Evolutionary conservation across 1,140 invertebrate genomes (phyloP).

Genomic region (Brevipalpus yothersi): DNA sequence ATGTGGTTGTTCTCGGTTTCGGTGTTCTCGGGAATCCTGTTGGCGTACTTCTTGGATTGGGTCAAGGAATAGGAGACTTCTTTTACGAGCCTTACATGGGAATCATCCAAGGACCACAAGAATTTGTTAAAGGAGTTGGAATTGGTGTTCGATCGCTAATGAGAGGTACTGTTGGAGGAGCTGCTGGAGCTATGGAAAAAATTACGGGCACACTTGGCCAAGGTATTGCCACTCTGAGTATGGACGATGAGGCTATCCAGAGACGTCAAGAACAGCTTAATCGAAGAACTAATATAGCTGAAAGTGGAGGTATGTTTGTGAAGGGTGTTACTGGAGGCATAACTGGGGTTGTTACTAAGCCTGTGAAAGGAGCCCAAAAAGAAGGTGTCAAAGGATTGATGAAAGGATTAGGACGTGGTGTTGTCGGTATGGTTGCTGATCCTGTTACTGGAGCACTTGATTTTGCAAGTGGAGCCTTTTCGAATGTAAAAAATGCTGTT

Average conservation of each 20-base stretch:
- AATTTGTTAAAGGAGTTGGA: slow-evolving; percentile 84
- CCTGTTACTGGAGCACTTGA: slow-evolving; percentile 89
- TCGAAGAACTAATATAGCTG: slow-evolving; percentile 48
- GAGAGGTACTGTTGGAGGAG: slow-evolving; percentile 75
- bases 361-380: slow-evolving; percentile 41
- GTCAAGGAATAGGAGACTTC: slow-evolving; percentile 81
- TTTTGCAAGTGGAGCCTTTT: slow-evolving; percentile 85
- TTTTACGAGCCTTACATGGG: slow-evolving; percentile 95
- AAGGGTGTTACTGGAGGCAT: slow-evolving; percentile 80
- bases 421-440: slow-evolving; percentile 74
- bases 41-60: slow-evolving; percentile 72
- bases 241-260: slow-evolving; percentile 85
- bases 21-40: slow-evolving; percentile 98
- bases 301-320: slow-evolving; percentile 78
- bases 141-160: slow-evolving; percentile 71
- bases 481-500: slow-evolving; percentile 54
- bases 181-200: slow-evolving; percentile 79
- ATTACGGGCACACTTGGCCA: slow-evolving; percentile 89
- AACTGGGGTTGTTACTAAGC: slow-evolving; percentile 82
- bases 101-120: slow-evolving; percentile 87
- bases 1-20: slow-evolving; percentile 83
- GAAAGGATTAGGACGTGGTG: slow-evolving; percentile 83
- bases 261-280: slow-evolving; percentile 54
- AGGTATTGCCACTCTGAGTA: slow-evolving; percentile 76
- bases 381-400: slow-evolving; percentile 88